These are phyloP conservation scores for Boulengeromyrus knoepffleri DNA, from an alignment of 2,113 vertebrate species.

Conservation along the genomic window DNA sequence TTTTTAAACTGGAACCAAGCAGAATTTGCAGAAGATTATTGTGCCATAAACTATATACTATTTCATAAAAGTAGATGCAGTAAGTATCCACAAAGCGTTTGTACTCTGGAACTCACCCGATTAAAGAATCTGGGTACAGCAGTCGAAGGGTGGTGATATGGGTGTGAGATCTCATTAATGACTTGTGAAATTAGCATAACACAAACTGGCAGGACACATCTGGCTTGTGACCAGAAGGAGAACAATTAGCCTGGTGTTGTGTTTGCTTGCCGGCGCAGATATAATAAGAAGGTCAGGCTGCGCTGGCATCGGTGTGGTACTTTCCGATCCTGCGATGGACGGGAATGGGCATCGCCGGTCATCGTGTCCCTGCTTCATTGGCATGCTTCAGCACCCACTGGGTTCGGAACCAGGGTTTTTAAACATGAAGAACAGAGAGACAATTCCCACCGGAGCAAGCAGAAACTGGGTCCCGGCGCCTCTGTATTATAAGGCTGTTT, in stretches of 20 bases:
- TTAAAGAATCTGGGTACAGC: neutral
- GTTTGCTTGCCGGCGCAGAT: neutral
- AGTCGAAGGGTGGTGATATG: neutral
- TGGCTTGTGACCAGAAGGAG: neutral
- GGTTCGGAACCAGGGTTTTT: neutral
- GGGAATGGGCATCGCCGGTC: neutral
- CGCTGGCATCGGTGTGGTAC: neutral
- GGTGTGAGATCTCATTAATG: neutral
- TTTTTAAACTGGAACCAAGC: neutral
- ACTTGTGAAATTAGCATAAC: neutral
- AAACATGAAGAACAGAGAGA: neutral
- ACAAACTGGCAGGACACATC: slow-evolving; percentile 3
- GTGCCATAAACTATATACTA: neutral
- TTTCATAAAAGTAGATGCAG: neutral
- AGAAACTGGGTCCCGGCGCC: neutral
- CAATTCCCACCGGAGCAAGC: neutral
- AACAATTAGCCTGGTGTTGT: neutral
- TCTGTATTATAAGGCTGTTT: neutral
- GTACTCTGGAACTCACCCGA: neutral
- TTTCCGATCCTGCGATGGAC: neutral
- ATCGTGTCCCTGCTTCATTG: neutral
- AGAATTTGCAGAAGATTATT: neutral
- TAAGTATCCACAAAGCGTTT: neutral
- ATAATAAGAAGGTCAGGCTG: neutral
- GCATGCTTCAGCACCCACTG: neutral